phyloP scores from a whole-genome alignment of 2,113 vertebrate species.

The Suncus etruscus region DNA sequence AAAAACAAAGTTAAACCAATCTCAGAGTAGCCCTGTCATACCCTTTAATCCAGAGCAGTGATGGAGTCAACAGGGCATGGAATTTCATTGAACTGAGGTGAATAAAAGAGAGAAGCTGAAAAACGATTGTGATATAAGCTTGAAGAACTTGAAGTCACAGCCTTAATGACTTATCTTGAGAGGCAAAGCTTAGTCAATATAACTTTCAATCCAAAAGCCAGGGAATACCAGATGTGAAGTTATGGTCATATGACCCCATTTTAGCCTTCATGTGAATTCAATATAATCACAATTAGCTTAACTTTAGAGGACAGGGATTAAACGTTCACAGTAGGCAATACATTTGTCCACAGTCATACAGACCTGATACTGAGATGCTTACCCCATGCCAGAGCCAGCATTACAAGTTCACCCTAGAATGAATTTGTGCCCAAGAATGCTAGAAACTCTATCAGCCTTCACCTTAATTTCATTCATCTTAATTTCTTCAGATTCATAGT shows the following conservation, averaged over 20 bases:
- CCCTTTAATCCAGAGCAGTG: not conserved
- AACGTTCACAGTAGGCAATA: not conserved
- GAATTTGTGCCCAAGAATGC: not conserved
- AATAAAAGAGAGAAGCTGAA: not conserved
- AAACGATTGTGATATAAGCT: not conserved
- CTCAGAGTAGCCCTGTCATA: not conserved
- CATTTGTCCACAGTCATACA: not conserved
- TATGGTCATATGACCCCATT: not conserved
- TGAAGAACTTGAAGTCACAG: not conserved
- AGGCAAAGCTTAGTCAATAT: not conserved
- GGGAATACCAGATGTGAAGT: not conserved
- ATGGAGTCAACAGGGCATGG: not conserved
- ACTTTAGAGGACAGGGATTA: not conserved
- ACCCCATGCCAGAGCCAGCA: too few species aligned
- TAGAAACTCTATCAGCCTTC: not conserved
- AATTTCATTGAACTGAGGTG: not conserved
- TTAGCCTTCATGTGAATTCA: not conserved
- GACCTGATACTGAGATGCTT: not conserved
- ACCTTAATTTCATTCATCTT: not conserved
- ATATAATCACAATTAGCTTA: not conserved
- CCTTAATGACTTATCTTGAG: not conserved
- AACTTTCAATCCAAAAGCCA: slow-evolving; percentile 21
- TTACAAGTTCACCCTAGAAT: not conserved
- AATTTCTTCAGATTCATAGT: not conserved
- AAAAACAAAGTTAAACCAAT: not conserved